These are phyloP conservation scores for Stylophora pistillata DNA, from an alignment of 64 coral and sea anemone genomes.

Conservation along the genomic window DNA sequence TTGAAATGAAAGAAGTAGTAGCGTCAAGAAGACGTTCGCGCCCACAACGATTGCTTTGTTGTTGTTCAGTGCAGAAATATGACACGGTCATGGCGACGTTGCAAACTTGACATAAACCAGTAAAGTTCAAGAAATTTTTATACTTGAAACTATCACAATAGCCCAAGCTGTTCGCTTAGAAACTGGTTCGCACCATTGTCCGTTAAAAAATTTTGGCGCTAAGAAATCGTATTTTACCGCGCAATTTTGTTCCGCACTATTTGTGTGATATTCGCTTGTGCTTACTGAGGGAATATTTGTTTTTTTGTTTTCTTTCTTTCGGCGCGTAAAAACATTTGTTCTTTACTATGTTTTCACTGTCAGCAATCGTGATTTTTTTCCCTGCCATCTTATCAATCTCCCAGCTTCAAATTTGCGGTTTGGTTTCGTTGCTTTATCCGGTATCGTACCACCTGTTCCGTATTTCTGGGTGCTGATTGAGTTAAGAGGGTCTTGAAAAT, in stretches of 20 bases:
- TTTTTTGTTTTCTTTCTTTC: background rate
- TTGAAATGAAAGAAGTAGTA: background rate
- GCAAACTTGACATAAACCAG: background rate
- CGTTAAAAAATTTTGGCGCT: constrained; percentile 47
- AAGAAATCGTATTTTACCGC: constrained; percentile 24
- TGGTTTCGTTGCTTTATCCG: constrained; percentile 6
- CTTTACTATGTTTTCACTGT: background rate
- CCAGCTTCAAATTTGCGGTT: constrained; percentile 2
- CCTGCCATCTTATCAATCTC: background rate
- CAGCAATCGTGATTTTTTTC: background rate
- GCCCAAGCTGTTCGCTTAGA: background rate
- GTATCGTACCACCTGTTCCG: background rate
- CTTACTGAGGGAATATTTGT: background rate
- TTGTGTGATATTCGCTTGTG: too few species aligned
- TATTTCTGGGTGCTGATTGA: background rate
- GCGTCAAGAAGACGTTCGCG: background rate
- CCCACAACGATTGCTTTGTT: constrained; percentile 26
- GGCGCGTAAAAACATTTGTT: background rate
- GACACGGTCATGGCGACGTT: background rate
- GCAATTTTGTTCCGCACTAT: background rate
- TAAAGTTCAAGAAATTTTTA: background rate
- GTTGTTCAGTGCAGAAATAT: background rate
- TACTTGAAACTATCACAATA: background rate
- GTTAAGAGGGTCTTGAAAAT: background rate
- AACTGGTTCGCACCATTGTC: background rate